Base-by-base conservation (phyloP, 1,140 invertebrate genomes). In the Octopus bimaculoides region DNA sequence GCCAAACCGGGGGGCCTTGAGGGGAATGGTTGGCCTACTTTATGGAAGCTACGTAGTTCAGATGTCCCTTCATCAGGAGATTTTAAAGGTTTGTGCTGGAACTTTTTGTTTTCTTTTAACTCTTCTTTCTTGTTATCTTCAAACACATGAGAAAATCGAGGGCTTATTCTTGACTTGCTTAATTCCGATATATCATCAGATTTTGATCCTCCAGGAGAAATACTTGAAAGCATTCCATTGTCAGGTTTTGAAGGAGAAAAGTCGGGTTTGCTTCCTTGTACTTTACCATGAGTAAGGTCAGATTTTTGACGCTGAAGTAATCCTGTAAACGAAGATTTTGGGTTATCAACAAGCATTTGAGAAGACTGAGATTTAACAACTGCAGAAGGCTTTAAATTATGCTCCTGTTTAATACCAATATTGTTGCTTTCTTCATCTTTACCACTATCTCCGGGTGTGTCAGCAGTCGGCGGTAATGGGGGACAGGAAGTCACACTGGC, bases 291-390 rank as follows among this genome's bases (percentile, higher is more conserved):
- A 9, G 86, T 89, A 52, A 90, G 80, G 81, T 91, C 90, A 12
- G 90, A 90, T 79, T 91, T 91, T 77, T 91, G 90, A 79, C 90
- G 82, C 77, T 88, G 87, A 10, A 88, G 84, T 20, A 84, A 78
- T 69, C 84, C 84, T 77, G 85, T 82, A 84, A 85, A 85, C 79
- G 86, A 84, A 54, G 85, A 82, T 77, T 87, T 87, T 10, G 83
- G 81, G 76, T 83, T 85, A 17, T 88, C 88, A 5, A 83, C 82
- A 78, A 88, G 82, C 75, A 84, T 85, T 79, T 89, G 85, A 10
- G 87, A 85, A 20, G 89, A 89, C 77, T 87, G 87, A 66, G 88
- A 89, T 78, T 88, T 87, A 17, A 89, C 84, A 81, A 89, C 85
- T 20, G 86, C 85, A 4, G 87, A 88, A 0, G 87, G 88, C 78